These are phyloP conservation scores for Neocloeon triangulifer DNA, from an alignment of 1,140 invertebrate genomes.

Conservation along the genomic window DNA sequence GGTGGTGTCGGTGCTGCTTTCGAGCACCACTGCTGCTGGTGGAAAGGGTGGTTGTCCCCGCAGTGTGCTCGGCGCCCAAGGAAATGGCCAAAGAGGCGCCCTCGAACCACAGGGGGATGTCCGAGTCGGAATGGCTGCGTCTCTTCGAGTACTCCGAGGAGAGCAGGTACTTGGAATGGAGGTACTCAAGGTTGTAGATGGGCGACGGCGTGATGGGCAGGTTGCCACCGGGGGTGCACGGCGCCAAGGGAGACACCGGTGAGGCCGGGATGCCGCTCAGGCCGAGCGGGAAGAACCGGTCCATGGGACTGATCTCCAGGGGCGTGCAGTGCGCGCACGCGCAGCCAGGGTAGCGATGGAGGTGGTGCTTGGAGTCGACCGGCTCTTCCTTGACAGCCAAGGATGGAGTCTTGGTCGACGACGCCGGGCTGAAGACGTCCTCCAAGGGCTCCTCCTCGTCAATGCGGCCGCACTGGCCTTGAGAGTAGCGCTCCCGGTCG, in stretches of 20 bases:
- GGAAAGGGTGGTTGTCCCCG: slow-evolving; percentile 12
- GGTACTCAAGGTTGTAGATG: slow-evolving; percentile 38
- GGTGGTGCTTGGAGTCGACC: no score
- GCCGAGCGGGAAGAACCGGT: slow-evolving; percentile 23
- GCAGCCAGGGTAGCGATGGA: slow-evolving; percentile 23
- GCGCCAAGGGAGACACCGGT: slow-evolving; percentile 28
- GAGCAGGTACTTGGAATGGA: slow-evolving; percentile 49
- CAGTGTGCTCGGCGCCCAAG: slow-evolving; percentile 17
- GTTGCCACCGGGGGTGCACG: slow-evolving; percentile 22
- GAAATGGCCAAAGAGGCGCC: slow-evolving; percentile 8
- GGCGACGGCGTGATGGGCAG: slow-evolving; percentile 18
- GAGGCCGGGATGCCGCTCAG: slow-evolving; percentile 18
- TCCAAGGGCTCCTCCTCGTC: slow-evolving; percentile 23
- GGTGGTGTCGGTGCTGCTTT: slow-evolving; percentile 4
- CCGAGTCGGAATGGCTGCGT: slow-evolving; percentile 51
- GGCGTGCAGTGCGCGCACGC: slow-evolving; percentile 12
- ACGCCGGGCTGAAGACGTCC: slow-evolving; percentile 28
- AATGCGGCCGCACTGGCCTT: slow-evolving; percentile 13
- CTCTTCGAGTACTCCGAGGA: slow-evolving; percentile 38
- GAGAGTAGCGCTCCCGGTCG: slow-evolving; percentile 19
- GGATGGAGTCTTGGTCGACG: slow-evolving; percentile 25
- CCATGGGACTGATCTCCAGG: no score
- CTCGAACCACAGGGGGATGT: slow-evolving; percentile 30
- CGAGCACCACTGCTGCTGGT: slow-evolving; percentile 10
- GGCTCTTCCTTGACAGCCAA: no score